These are phyloP conservation scores for Campylomormyrus tamandua DNA, from an alignment of 2,113 vertebrate species.

Conservation along the genomic window DNA sequence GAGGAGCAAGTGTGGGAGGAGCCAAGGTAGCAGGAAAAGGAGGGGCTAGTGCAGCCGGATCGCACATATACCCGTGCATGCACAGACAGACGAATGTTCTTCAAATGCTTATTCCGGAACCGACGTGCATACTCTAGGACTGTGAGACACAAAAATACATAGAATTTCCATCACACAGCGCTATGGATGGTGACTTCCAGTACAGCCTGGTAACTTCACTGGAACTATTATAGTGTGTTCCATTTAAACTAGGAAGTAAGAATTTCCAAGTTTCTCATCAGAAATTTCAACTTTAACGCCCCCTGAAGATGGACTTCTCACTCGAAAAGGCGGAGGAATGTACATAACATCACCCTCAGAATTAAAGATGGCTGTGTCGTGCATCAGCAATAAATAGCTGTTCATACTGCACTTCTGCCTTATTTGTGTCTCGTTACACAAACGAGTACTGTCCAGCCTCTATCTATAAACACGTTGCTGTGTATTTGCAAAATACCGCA, in stretches of 20 bases:
- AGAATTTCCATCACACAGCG: not conserved
- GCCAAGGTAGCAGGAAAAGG: not conserved
- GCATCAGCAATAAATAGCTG: not conserved
- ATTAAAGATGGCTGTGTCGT: not conserved
- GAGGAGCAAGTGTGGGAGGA: not conserved
- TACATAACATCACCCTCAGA: not conserved
- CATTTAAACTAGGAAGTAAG: not conserved
- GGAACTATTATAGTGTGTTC: not conserved
- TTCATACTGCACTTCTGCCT: not conserved
- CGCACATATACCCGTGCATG: not conserved
- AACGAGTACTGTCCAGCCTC: not conserved
- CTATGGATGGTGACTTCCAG: not conserved
- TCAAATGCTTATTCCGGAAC: not conserved
- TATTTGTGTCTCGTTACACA: not conserved
- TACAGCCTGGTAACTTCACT: not conserved
- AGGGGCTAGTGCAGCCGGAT: not conserved
- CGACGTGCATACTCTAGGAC: not conserved
- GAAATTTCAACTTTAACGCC: not conserved
- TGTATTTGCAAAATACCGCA: not conserved
- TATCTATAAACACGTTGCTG: not conserved
- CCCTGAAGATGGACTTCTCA: not conserved
- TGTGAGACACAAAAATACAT: not conserved
- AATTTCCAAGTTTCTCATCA: not conserved
- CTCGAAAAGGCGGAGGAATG: not conserved
- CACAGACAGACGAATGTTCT: not conserved